Base-by-base conservation (phyloP, 2,888 invertebrate genomes). In the Epirrhoe tristata region DNA sequence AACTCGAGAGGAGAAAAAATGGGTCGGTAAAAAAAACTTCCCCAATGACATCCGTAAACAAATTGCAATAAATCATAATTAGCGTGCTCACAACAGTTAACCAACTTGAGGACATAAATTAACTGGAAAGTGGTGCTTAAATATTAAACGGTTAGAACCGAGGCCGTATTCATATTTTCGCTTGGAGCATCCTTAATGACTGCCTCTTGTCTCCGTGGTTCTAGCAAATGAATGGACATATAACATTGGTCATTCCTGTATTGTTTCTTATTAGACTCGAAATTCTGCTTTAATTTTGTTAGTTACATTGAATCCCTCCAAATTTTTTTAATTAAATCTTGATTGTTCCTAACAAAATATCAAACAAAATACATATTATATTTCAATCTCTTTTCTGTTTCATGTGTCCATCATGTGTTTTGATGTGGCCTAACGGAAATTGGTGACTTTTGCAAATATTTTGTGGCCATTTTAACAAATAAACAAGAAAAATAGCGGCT, bases 31-130 rank as follows among this genome's bases (percentile, higher is more conserved):
- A 48, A 48, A 48, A 48, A 12, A 5, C 56, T 16, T 8, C 36
- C 48, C 36, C 55, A 55, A 43, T 63, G 17, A 43, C n/a, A 63
- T 51, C 12, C 53, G 31, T 55, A 54, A 64, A 59, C 53, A 59
- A 43, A 72, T 72, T 55, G 57, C 70, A 73, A 75, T 80, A 80
- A 81, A 78, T 85, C 79, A 83, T 78, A 81, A 80, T 83, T 79
- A 82, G 73, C 72, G 64, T 60, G 71, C 67, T 69, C 63, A 71
- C 66, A 58, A 67, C 74, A 75, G 76, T 64, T 69, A 75, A 73
- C 71, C 72, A 84, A 83, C 77, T 79, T 81, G 72, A 75, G 76
- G 78, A 79, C 78, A 80, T 84, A 84, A 84, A 85, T 85, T 83
- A 82, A 79, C 78, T 77, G 76, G 67, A 67, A 67, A 70, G 76